These are phyloP conservation scores for Saturnia pavonia DNA, from an alignment of 2,888 invertebrate genomes.

Conservation along the genomic window DNA sequence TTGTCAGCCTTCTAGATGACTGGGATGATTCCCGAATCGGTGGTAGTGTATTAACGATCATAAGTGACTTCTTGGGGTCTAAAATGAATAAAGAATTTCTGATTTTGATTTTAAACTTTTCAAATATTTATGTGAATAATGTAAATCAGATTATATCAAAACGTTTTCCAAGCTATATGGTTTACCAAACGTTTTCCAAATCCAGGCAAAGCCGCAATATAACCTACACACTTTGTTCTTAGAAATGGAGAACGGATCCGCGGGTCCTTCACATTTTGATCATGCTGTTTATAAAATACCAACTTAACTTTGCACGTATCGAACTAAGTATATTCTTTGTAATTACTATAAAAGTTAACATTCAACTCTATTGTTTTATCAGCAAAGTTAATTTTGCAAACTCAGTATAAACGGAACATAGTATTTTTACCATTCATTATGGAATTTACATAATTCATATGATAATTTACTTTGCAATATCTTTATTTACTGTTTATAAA, in stretches of 20 bases:
- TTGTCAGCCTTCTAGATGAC: too few relatives aligned
- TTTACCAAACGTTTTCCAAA: neutral
- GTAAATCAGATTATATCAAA: neutral
- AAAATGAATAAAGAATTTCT: too few relatives aligned
- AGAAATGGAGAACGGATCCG: constrained; percentile 30
- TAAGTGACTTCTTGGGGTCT: too few relatives aligned
- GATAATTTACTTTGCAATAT: neutral
- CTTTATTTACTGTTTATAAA: neutral
- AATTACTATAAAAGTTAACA: neutral
- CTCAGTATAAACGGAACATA: neutral
- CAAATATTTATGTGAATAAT: neutral
- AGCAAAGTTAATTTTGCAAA: neutral
- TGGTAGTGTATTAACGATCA: too few relatives aligned
- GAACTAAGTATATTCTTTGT: neutral
- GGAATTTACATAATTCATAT: constrained; percentile 4
- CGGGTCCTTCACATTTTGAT: constrained; percentile 39
- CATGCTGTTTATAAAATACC: constrained; percentile 11
- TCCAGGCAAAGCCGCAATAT: neutral
- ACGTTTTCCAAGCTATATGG: neutral
- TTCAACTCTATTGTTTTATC: neutral
- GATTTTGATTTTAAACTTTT: too few relatives aligned
- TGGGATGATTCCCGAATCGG: too few relatives aligned
- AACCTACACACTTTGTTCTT: constrained; percentile 30
- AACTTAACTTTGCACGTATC: neutral
- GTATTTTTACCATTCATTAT: constrained; percentile 7